Evolutionary conservation across 2,113 vertebrate genomes (phyloP).

Genomic region (Mus spicilegus): DNA sequence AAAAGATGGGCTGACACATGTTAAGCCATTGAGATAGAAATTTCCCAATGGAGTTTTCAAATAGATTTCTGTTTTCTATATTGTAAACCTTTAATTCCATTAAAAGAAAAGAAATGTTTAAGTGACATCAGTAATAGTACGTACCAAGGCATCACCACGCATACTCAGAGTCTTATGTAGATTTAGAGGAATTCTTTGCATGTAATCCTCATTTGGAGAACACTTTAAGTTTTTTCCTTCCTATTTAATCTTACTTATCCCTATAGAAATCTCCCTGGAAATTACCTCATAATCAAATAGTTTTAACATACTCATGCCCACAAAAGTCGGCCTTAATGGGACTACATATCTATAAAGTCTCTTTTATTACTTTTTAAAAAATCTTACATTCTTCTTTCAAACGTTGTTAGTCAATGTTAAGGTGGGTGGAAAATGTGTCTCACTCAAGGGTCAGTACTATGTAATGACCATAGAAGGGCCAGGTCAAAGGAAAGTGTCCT

Average conservation of each 20-base stretch:
- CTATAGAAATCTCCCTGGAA: background rate
- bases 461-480: background rate
- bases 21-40: slow-evolving; percentile 15
- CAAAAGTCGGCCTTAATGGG: background rate
- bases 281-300: background rate
- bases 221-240: background rate
- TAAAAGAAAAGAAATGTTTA: background rate
- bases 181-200: background rate
- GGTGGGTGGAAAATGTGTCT: background rate
- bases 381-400: background rate
- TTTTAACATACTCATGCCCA: background rate
- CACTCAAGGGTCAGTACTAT: background rate
- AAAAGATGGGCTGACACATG: background rate
- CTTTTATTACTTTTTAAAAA: slow-evolving; percentile 20
- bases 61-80: background rate
- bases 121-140: background rate
- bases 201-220: background rate
- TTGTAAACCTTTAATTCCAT: background rate
- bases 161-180: background rate
- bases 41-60: background rate
- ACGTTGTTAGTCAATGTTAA: background rate
- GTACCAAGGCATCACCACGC: background rate
- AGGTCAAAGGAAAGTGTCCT: background rate
- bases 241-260: background rate
- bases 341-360: background rate